Conservation (phyloP, 2,113 vertebrate genomes). For the Oriolus oriolus region DNA sequence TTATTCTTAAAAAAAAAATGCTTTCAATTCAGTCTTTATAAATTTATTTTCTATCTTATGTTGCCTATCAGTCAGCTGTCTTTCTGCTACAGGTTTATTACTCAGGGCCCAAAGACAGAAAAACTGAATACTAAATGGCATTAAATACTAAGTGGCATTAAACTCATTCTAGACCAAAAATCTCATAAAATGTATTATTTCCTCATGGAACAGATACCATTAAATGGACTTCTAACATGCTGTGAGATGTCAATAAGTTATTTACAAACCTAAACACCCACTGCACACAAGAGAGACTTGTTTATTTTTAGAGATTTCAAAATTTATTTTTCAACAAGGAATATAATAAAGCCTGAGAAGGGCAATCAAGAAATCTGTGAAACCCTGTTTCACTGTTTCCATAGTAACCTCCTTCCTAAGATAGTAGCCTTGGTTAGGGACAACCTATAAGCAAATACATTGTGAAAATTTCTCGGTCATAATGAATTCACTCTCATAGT, state of each 20-base stretch:
- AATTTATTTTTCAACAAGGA: slow-evolving; percentile 19
- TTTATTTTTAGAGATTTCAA: background rate
- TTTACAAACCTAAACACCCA: background rate
- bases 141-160: background rate
- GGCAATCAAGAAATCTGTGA: slow-evolving; percentile 1
- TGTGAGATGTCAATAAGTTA: background rate
- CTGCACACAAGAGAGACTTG: background rate
- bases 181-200: background rate
- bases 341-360: background rate
- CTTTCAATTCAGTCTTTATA: background rate
- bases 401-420: slow-evolving; percentile 37
- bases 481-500: background rate
- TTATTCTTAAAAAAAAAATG: background rate
- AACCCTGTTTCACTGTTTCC: slow-evolving; percentile 36
- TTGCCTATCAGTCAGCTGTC: background rate
- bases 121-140: background rate
- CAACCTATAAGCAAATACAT: background rate
- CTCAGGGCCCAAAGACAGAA: background rate
- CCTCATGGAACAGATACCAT: background rate
- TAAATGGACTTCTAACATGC: background rate
- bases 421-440: slow-evolving; percentile 22
- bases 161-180: background rate
- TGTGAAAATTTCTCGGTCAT: background rate
- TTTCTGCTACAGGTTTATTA: background rate
- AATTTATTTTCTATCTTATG: background rate